Evolutionary conservation across 1,140 invertebrate genomes (phyloP), one percentile per base, ranked within the genome.

Genomic region (Leptopilina boulardi): DNA sequence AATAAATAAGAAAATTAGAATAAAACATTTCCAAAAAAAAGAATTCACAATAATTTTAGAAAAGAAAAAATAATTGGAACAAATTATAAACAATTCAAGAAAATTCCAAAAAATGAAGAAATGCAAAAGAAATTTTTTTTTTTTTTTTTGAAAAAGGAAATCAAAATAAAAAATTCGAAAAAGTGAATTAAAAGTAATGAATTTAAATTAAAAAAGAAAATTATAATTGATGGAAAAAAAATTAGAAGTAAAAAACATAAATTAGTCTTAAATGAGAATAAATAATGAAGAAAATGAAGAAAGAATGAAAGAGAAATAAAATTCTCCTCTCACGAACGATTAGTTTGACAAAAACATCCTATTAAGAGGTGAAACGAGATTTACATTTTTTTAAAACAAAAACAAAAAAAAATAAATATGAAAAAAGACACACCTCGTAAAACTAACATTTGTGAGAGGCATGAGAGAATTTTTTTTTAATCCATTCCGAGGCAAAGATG

Each of bases 301-400:
- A 19, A 30, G 54, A 30, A 75, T 42, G 73, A 21, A 72, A 75
- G 34, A 56, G 44, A 30, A 73, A 21, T 3, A 71, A 73, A 78
- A 42, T 75, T 11, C 19, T 56, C 59, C 59, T 26, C 59, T 66
- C 59, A 66, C 23, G 59, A 66, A 66, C 23, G 54, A 21, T 56
- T 21, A 19, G 59, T n/a, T n/a, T n/a, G n/a, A n/a, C n/a, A n/a
- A n/a, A n/a, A n/a, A n/a, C n/a, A n/a, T n/a, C n/a, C n/a, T n/a
- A n/a, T n/a, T n/a, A n/a, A n/a, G n/a, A n/a, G n/a, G n/a, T n/a
- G n/a, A n/a, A n/a, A n/a, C n/a, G n/a, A 34, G 13, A 66, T 66
- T 59, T 59, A 21, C 56, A 59, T 59, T 59, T 59, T 59, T 59
- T 59, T 59, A 59, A 59, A n/a, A n/a, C n/a, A n/a, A n/a, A 59